Percentiles rank a stretch among this genome's conserved stretches.
Evolutionary conservation across 2,888 invertebrate species (phyloP).

Genomic region (Myathropa florea): DNA sequence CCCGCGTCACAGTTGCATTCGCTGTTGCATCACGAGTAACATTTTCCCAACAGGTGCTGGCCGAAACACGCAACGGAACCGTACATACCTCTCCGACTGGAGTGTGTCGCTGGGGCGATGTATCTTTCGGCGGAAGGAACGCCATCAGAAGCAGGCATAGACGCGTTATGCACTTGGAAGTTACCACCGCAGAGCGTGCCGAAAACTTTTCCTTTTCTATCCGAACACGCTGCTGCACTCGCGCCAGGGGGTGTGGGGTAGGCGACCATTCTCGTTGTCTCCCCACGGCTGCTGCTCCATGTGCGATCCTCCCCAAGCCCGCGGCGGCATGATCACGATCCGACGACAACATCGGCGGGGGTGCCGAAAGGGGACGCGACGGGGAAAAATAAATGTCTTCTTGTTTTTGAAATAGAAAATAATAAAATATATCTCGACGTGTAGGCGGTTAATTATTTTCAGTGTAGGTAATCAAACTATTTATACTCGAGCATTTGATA

Average conservation of each 20-base stretch:
- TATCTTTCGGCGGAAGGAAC: not conserved
- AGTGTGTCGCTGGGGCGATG: slow-evolving; percentile 3
- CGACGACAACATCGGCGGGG: not conserved
- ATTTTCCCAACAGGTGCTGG: slow-evolving; percentile 59
- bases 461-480: slow-evolving; percentile 72
- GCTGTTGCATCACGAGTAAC: slow-evolving; percentile 41
- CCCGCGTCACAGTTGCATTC: slow-evolving; percentile 52
- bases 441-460: slow-evolving; percentile 72
- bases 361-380: not conserved
- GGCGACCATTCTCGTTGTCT: slow-evolving; percentile 22
- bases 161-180: slow-evolving; percentile 20
- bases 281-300: slow-evolving; percentile 13
- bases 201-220: slow-evolving; percentile 29
- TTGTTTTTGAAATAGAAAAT: slow-evolving; percentile 69
- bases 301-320: not conserved
- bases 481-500: slow-evolving; percentile 69
- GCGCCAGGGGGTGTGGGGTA: not conserved
- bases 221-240: slow-evolving; percentile 7
- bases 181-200: slow-evolving; percentile 51
- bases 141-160: slow-evolving; percentile 4
- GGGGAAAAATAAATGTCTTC: slow-evolving; percentile 39
- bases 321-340: not conserved
- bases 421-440: slow-evolving; percentile 69
- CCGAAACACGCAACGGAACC: not conserved
- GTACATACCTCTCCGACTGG: not conserved